These are phyloP conservation scores for Oryzias javanicus DNA, from an alignment of 2,113 vertebrate species.

Conservation along the genomic window DNA sequence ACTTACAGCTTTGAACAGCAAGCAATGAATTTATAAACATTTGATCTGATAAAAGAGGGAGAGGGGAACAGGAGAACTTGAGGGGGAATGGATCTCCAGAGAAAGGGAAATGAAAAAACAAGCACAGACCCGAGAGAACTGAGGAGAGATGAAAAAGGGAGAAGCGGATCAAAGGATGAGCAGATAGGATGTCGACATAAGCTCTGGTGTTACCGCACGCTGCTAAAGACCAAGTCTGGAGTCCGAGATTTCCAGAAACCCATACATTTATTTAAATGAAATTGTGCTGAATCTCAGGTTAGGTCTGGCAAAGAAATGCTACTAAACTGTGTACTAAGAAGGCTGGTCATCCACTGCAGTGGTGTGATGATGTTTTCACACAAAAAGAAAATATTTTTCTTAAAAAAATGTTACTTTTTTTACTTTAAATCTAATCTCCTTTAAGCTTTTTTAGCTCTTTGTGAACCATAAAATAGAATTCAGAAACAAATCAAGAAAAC, in stretches of 20 bases:
- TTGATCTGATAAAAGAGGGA: constrained; percentile 38
- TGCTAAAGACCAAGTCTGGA: constrained; percentile 27
- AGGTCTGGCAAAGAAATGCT: not conserved
- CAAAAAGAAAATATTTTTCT: too few species aligned
- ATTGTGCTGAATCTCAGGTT: not conserved
- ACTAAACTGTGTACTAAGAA: not conserved
- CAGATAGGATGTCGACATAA: constrained; percentile 37
- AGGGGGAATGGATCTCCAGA: constrained; percentile 15
- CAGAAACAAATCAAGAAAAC: too few species aligned
- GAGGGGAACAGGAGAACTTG: constrained; percentile 20
- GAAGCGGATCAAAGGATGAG: constrained; percentile 26
- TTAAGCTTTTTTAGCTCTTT: too few species aligned
- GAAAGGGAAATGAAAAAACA: constrained; percentile 40
- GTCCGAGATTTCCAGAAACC: constrained; percentile 4
- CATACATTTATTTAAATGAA: not conserved
- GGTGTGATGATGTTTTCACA: not conserved
- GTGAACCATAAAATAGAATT: too few species aligned
- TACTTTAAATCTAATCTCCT: too few species aligned
- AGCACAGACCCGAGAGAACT: constrained; percentile 26
- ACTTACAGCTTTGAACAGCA: constrained; percentile 11
- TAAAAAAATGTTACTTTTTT: too few species aligned
- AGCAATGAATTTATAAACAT: constrained; percentile 52
- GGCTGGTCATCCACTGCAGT: not conserved
- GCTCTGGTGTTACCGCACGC: constrained; percentile 30
- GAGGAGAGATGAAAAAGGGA: constrained; percentile 39